Evolutionary conservation across 2,113 vertebrate species (phyloP).

Genomic region (Calidris pugnax): DNA sequence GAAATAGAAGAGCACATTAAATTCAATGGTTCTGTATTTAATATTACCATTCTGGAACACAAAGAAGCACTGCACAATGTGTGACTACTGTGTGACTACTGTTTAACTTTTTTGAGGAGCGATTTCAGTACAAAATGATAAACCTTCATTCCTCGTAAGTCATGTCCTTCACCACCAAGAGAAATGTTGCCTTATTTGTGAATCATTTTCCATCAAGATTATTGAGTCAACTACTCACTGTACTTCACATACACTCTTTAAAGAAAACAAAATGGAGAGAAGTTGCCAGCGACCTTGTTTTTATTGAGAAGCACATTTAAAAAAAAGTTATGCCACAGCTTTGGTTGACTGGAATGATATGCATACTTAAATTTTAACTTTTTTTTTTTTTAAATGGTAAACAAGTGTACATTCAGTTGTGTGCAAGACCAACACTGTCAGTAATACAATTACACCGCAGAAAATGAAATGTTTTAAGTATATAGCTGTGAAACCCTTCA

Average conservation of each 20-base stretch:
- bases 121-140: not conserved
- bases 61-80: not conserved
- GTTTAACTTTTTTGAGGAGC: not conserved
- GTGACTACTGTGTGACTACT: not conserved
- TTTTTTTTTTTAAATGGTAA: not conserved
- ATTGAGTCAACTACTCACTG: not conserved
- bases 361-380: conserved; percentile 18
- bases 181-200: not conserved
- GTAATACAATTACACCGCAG: conserved; percentile 58
- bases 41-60: not conserved
- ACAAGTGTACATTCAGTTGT: conserved; percentile 70
- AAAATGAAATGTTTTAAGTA: conserved; percentile 56
- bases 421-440: conserved; percentile 49
- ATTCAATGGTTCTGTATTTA: not conserved
- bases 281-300: conserved; percentile 28
- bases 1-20: not conserved
- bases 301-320: conserved; percentile 66
- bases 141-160: not conserved
- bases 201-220: not conserved
- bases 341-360: conserved; percentile 69
- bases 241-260: not conserved
- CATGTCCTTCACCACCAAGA: not conserved
- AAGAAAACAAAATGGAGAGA: not conserved
- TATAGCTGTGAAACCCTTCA: conserved; percentile 31
- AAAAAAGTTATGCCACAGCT: conserved; percentile 57